phyloP scores from a whole-genome alignment of 2,888 invertebrate genomes.

The Trypoxylon attenuatum region DNA sequence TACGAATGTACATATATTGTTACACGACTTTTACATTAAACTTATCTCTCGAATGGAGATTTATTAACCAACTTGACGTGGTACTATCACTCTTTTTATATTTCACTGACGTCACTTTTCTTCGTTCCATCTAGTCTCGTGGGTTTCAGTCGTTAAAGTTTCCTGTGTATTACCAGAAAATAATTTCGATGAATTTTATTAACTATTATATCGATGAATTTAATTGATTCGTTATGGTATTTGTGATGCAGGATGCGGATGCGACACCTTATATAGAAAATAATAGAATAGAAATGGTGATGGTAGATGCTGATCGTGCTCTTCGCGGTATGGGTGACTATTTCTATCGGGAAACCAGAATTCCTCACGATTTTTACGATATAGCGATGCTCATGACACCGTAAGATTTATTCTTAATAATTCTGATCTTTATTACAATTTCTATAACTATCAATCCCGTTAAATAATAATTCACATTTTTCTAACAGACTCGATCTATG shows the following conservation, averaged over 20 bases:
- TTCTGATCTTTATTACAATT: neutral
- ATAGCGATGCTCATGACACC: conserved; percentile 60
- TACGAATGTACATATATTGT: neutral
- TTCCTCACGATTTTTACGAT: conserved; percentile 60
- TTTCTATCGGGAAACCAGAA: conserved; percentile 56
- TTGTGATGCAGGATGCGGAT: conserved; percentile 38
- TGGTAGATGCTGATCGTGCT: conserved; percentile 58
- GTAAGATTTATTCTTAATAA: conserved; percentile 47
- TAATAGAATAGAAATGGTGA: conserved; percentile 26
- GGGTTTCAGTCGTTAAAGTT: too few relatives aligned
- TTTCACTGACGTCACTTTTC: neutral
- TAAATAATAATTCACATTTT: neutral
- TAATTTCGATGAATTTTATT: too few relatives aligned
- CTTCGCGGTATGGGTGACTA: conserved; percentile 57
- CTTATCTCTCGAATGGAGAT: neutral
- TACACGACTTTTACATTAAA: neutral
- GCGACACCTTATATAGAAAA: conserved; percentile 59
- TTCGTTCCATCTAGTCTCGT: too few relatives aligned
- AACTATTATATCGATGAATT: too few relatives aligned
- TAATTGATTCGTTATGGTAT: too few relatives aligned
- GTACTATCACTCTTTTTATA: neutral
- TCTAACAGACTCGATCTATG: conserved; percentile 58
- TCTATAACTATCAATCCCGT: neutral
- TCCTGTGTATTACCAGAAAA: too few relatives aligned
- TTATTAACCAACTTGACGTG: neutral